A percentile compares a stretch with the other conserved stretches of the same genome.
Evolutionary conservation across 2,888 invertebrate genomes (phyloP).

Genomic region (Ophion ventricosus): DNA sequence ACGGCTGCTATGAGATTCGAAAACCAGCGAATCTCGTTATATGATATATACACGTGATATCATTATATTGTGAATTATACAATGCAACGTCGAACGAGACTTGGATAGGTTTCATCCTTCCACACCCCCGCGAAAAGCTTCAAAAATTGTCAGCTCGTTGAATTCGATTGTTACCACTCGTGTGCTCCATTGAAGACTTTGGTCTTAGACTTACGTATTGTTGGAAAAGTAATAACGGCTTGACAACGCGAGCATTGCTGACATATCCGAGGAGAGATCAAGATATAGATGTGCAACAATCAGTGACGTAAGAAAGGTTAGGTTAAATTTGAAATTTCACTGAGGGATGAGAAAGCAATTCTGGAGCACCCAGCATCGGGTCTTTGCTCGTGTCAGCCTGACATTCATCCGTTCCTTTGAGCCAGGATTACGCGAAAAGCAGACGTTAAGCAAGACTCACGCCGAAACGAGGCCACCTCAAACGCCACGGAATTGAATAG

Average conservation of each 20-base stretch:
- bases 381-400: slow-evolving; percentile 43
- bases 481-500: slow-evolving; percentile 19
- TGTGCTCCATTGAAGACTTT: slow-evolving; percentile 45
- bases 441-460: slow-evolving; percentile 40
- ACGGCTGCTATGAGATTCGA: slow-evolving; percentile 29
- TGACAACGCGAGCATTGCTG: slow-evolving; percentile 16
- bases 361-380: slow-evolving; percentile 14
- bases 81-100: not conserved
- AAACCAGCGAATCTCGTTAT: slow-evolving; percentile 13
- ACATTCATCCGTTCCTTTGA: slow-evolving; percentile 53
- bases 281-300: slow-evolving; percentile 27
- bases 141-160: slow-evolving; percentile 25
- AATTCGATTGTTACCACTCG: slow-evolving; percentile 42
- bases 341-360: slow-evolving; percentile 50
- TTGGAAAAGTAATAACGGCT: slow-evolving; percentile 57
- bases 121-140: not conserved
- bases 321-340: slow-evolving; percentile 52
- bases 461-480: slow-evolving; percentile 23
- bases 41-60: slow-evolving; percentile 25
- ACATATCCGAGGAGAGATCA: not conserved
- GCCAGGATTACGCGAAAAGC: slow-evolving; percentile 60
- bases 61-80: slow-evolving; percentile 3
- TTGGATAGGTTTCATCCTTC: not conserved
- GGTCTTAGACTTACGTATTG: slow-evolving; percentile 44
- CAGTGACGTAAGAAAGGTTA: slow-evolving; percentile 36